These are phyloP conservation scores for Coptodon rendalli DNA, from an alignment of 2,113 vertebrate genomes.

Conservation along the genomic window DNA sequence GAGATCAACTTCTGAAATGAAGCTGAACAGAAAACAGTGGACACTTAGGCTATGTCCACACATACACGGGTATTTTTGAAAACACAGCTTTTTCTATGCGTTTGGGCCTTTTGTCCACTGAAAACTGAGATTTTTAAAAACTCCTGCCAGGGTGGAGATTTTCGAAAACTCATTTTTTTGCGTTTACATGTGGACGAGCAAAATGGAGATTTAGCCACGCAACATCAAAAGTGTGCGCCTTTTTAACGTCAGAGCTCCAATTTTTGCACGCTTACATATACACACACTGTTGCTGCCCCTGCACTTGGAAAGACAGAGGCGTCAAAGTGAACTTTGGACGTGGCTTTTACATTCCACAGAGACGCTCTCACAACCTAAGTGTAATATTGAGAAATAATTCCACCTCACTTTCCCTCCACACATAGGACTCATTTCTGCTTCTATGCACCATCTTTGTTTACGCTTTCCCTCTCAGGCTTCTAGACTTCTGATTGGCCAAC, in stretches of 20 bases:
- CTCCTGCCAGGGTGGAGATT: not conserved
- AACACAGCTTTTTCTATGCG: not conserved
- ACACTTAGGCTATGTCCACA: rapidly evolving
- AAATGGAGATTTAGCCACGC: not conserved
- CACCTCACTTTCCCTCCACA: not conserved
- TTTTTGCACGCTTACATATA: not conserved
- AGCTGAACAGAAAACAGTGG: not conserved
- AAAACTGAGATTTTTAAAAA: not conserved
- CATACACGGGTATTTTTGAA: not conserved
- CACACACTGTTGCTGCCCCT: not conserved
- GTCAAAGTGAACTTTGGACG: not conserved
- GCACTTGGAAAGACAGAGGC: not conserved
- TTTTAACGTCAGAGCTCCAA: rapidly evolving
- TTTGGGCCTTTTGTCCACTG: not conserved
- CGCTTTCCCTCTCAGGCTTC: rapidly evolving
- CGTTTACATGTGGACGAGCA: not conserved
- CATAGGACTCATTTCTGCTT: not conserved
- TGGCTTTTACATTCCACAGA: not conserved
- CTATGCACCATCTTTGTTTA: not conserved
- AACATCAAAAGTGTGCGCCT: not conserved
- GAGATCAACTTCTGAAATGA: not conserved
- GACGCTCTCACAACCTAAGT: not conserved
- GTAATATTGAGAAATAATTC: not conserved
- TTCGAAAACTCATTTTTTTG: not conserved
- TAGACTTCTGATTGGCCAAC: not conserved